phyloP scores from a whole-genome alignment of 2,888 invertebrate genomes.

The Callimorpha dominula region DNA sequence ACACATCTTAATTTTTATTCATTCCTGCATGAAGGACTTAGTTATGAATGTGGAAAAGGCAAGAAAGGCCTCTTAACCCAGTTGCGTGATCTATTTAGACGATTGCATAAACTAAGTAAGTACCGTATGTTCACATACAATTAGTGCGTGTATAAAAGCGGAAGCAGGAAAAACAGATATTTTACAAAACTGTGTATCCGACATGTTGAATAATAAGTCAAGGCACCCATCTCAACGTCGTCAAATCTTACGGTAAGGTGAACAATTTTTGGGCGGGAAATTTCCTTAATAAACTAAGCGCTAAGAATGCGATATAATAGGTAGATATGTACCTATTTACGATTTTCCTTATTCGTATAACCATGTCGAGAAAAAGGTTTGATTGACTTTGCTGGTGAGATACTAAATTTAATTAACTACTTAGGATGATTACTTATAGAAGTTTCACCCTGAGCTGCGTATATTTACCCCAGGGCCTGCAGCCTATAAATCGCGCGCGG shows the following conservation, averaged over 20 bases:
- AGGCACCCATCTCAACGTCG: slow-evolving; percentile 25
- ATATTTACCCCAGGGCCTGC: too few species aligned
- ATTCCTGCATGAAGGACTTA: background rate
- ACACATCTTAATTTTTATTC: background rate
- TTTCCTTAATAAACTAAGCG: too few species aligned
- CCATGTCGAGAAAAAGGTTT: too few species aligned
- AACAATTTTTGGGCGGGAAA: too few species aligned
- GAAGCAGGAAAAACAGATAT: slow-evolving; percentile 68
- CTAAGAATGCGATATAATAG: too few species aligned
- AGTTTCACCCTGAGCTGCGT: too few species aligned
- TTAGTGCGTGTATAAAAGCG: slow-evolving; percentile 66
- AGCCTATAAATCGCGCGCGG: too few species aligned
- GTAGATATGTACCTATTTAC: too few species aligned
- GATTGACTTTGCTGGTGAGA: too few species aligned
- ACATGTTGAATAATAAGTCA: slow-evolving; percentile 53
- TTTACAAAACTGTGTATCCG: slow-evolving; percentile 31
- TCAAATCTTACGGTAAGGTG: slow-evolving; percentile 16
- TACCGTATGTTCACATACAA: slow-evolving; percentile 41
- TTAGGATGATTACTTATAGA: too few species aligned
- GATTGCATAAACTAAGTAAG: slow-evolving; percentile 64
- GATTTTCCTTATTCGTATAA: too few species aligned
- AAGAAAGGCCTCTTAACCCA: slow-evolving; percentile 28
- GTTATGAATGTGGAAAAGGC: slow-evolving; percentile 21
- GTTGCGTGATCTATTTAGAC: slow-evolving; percentile 69
- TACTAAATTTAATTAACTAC: too few species aligned